Percentiles rank a stretch among this genome's conserved stretches.
phyloP scores from a whole-genome alignment of 35 echinoderm and acorn worm genomes.

The Hemicentrotus pulcherrimus region DNA sequence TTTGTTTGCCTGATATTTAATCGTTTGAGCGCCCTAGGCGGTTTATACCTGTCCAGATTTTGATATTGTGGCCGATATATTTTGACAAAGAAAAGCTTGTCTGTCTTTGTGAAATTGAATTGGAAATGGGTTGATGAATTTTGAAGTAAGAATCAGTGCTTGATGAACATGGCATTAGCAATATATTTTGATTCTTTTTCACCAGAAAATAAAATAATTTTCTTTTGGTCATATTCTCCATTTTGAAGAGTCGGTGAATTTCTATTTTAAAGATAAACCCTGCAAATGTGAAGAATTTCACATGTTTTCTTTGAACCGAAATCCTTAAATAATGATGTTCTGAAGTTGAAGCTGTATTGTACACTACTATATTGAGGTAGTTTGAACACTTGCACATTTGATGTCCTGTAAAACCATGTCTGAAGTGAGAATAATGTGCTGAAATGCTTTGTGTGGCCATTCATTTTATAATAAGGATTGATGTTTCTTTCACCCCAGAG shows the following conservation, averaged over 20 bases:
- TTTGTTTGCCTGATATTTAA: not conserved
- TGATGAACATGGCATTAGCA: not conserved
- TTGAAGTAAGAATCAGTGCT: not conserved
- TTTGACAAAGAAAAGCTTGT: constrained; percentile 7
- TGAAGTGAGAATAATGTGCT: not conserved
- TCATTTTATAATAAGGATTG: not conserved
- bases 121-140: not conserved
- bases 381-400: not conserved
- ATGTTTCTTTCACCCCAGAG: not conserved
- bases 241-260: not conserved
- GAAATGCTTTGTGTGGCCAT: not conserved
- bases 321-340: too few relatives aligned
- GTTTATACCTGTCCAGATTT: not conserved
- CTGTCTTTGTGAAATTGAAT: not conserved
- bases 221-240: not conserved
- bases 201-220: not conserved
- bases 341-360: too few relatives aligned
- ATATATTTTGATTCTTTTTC: not conserved
- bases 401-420: not conserved
- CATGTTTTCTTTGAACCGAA: too few relatives aligned
- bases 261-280: too few relatives aligned
- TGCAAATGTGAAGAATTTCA: too few relatives aligned
- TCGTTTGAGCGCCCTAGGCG: not conserved
- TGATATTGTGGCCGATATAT: too few relatives aligned
- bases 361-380: not conserved